Evolutionary conservation across 53 echinoderm and acorn worm species (phyloP).

Genomic region (Echinometra lucunter): DNA sequence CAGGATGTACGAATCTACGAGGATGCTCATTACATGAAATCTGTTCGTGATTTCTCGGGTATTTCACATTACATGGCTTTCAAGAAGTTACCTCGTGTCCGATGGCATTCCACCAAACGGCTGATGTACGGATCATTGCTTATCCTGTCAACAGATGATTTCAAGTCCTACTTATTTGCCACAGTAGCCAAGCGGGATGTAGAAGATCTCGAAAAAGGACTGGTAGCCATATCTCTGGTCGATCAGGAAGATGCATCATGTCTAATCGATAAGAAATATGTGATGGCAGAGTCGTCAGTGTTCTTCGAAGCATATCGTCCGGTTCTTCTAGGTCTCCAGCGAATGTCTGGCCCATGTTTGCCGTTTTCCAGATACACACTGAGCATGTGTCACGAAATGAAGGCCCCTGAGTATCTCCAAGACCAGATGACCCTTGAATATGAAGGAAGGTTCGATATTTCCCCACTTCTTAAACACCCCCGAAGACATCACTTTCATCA

Average conservation of each 20-base stretch:
- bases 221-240: slow-evolving; percentile 72
- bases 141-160: slow-evolving; percentile 82
- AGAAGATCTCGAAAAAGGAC: slow-evolving; percentile 71
- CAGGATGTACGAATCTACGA: slow-evolving; percentile 84
- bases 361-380: slow-evolving; percentile 86
- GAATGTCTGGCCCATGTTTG: slow-evolving; percentile 67
- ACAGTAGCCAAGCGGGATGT: slow-evolving; percentile 74
- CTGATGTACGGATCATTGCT: slow-evolving; percentile 85
- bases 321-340: slow-evolving; percentile 81
- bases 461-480: neutral
- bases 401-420: slow-evolving; percentile 61
- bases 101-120: slow-evolving; percentile 82
- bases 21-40: slow-evolving; percentile 9
- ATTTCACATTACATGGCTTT: slow-evolving; percentile 73
- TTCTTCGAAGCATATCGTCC: slow-evolving; percentile 97
- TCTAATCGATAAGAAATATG: slow-evolving; percentile 61
- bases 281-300: slow-evolving; percentile 89
- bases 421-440: neutral
- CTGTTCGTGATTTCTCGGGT: slow-evolving; percentile 35
- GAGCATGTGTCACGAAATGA: slow-evolving; percentile 50
- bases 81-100: slow-evolving; percentile 61
- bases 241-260: slow-evolving; percentile 54
- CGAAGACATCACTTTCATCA: no score
- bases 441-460: neutral
- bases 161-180: slow-evolving; percentile 76